phyloP scores from a whole-genome alignment of 23 tunicate species.

The Ciona savignyi region DNA sequence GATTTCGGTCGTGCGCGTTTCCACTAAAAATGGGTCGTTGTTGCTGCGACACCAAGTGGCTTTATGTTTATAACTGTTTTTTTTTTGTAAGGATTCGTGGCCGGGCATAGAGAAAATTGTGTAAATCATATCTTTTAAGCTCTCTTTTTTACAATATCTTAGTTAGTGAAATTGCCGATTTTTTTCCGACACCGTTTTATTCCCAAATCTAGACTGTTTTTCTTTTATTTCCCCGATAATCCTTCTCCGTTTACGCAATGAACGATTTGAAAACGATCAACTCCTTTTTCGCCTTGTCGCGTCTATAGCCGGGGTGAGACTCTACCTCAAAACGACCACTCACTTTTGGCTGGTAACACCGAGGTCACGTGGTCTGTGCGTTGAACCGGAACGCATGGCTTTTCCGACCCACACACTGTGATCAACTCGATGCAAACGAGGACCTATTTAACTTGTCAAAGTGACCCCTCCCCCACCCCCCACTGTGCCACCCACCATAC shows the following conservation, averaged over 20 bases:
- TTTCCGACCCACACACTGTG: background rate
- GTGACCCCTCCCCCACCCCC: background rate
- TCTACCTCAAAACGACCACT: background rate
- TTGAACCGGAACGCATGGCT: background rate
- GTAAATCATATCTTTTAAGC: background rate
- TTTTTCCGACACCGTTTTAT: background rate
- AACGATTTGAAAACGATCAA: too few species aligned
- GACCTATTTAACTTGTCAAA: background rate
- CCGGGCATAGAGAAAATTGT: too few species aligned
- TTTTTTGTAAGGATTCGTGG: too few species aligned
- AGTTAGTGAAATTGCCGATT: background rate
- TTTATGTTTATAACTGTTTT: too few species aligned
- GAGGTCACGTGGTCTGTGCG: background rate
- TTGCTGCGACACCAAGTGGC: background rate
- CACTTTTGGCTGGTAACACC: background rate
- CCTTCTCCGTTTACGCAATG: too few species aligned
- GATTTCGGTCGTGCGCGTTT: background rate
- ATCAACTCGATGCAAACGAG: background rate
- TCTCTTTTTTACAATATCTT: background rate
- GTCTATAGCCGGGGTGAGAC: too few species aligned
- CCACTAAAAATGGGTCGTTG: background rate
- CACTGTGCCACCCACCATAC: background rate
- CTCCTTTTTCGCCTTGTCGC: too few species aligned
- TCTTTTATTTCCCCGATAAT: too few species aligned
- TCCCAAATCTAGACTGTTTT: too few species aligned